These are phyloP conservation scores for Circaetus cinerascens DNA, from an alignment of 2,113 vertebrate genomes.

Conservation along the genomic window DNA sequence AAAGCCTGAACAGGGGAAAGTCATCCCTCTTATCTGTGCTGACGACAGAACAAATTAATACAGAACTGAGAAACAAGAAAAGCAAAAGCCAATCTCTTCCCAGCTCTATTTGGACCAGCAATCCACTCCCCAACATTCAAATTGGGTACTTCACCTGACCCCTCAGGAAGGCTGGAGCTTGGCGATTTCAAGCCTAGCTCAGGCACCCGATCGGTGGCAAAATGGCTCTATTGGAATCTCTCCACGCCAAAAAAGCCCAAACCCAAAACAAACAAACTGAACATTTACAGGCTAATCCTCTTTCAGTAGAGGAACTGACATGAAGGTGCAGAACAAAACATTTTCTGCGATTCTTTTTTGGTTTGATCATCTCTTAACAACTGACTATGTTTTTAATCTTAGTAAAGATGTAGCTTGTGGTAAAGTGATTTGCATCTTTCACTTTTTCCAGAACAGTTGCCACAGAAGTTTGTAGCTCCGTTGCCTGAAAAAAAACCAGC, in stretches of 20 bases:
- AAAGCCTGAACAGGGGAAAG: background rate
- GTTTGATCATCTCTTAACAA: background rate
- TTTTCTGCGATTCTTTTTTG: background rate
- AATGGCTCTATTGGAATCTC: background rate
- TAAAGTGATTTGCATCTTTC: background rate
- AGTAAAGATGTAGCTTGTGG: background rate
- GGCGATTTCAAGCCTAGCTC: background rate
- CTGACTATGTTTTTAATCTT: background rate
- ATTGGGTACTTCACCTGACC: background rate
- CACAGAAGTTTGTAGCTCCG: background rate
- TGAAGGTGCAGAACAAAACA: background rate
- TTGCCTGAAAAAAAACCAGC: background rate
- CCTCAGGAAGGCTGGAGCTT: background rate
- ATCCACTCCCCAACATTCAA: rapidly evolving
- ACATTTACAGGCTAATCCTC: background rate
- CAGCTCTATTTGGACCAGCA: background rate
- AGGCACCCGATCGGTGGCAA: background rate
- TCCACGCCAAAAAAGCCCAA: background rate
- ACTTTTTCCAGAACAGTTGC: background rate
- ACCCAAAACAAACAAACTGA: background rate
- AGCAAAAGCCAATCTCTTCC: background rate
- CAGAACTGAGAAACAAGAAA: background rate
- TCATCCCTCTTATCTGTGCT: background rate
- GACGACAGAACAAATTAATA: background rate
- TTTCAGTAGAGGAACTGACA: background rate